Evolutionary conservation across 2,797 vertebrate species (phyloP), one percentile per base, ranked within the genome.

Genomic region (Anomalospiza imberbis): DNA sequence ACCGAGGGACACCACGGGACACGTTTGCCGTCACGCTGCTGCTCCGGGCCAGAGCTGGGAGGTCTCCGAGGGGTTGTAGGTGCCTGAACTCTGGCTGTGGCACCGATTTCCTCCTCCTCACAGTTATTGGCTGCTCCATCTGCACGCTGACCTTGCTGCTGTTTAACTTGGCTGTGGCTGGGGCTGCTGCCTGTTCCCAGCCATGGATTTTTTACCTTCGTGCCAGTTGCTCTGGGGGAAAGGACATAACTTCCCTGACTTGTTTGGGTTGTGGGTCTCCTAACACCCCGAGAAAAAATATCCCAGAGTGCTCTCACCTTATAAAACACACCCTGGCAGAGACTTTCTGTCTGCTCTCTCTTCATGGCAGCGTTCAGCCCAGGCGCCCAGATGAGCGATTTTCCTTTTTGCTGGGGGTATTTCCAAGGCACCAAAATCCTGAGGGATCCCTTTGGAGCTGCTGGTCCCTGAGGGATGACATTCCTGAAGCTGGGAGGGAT

Each of bases 81-180:
- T 85, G 70, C 70, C 58, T 75, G 26, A 60, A 1, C 67, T 88
- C 36, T 31, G 12, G 2, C 75, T 42, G 18, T 36, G 36, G 68
- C 53, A 61, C 58, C 61, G 24, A 3, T 88, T 85, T 88, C 86
- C 85, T 90, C 45, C 73, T 81, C 88, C 78, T 55, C 7, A 8
- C 68, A 9, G 54, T 65, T 61, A 9, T 4, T 94, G 88, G 82
- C 90, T 42, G 79, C 17, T 4, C 85, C 80, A 20, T 54, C 72
- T 28, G 25, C 1, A 3, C 25, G 5, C 80, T 88, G 80, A 92
- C 84, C 74, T 92, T 34, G 77, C 36, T 94, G 83, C 83, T 94
- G 92, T 93, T 91, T 93, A 57, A 80, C 83, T 96, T 91, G 90
- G 93, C 95, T 65, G 54, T 19, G 3, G 3, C 88, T 14, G 32